Conservation (phyloP, 2,113 vertebrate species). For the Hystrix cristata region DNA sequence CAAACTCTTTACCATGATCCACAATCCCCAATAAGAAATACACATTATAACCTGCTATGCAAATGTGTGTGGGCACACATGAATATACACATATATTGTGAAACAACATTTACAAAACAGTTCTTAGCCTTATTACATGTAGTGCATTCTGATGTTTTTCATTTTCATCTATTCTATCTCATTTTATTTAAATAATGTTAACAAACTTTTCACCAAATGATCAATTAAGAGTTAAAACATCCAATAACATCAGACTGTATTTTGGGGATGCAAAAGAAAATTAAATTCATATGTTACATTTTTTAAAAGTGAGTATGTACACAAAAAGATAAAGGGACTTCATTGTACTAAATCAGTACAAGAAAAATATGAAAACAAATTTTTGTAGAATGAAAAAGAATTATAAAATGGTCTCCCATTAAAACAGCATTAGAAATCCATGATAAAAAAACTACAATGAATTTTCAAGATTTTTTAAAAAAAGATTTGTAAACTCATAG, state of each 20-base stretch:
- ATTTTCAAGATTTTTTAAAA: conserved; percentile 17
- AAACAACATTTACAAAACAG: not conserved
- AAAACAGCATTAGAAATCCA: conserved; percentile 47
- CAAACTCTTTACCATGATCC: not conserved
- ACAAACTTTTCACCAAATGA: not conserved
- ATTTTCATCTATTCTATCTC: not conserved
- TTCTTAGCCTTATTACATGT: not conserved
- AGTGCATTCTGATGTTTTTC: not conserved
- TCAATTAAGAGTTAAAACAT: not conserved
- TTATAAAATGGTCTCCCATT: not conserved
- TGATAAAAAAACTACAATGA: conserved; percentile 16
- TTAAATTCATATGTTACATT: not conserved
- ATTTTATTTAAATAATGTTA: not conserved
- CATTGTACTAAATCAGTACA: not conserved
- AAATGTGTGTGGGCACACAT: not conserved
- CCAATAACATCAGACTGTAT: not conserved
- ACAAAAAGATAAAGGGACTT: not conserved
- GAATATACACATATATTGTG: not conserved
- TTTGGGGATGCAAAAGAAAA: not conserved
- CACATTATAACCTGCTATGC: not conserved
- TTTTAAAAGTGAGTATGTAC: not conserved
- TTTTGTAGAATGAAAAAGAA: not conserved
- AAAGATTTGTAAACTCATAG: conserved; percentile 31
- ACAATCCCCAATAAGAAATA: not conserved
- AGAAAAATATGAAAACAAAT: conserved; percentile 39